Conservation (phyloP, 1,140 invertebrate genomes). For the Atta colombica region DNA sequence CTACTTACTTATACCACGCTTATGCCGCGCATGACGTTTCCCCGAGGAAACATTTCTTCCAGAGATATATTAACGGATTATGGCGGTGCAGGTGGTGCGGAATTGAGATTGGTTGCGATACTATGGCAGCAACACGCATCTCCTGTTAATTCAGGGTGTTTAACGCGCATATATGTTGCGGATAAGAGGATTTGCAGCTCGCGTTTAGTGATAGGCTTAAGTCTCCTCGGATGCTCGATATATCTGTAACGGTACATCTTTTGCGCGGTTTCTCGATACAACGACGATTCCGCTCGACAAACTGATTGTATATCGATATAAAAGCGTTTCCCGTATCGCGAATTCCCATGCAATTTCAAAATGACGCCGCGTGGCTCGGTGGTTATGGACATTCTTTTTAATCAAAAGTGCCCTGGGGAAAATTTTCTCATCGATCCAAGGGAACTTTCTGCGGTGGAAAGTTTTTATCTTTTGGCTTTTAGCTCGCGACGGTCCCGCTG, state of each 20-base stretch:
- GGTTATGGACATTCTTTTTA: background rate
- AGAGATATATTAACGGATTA: background rate
- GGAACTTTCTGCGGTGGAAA: background rate
- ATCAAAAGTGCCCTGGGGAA: background rate
- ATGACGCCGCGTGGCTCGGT: background rate
- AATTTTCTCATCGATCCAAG: background rate
- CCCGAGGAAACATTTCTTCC: background rate
- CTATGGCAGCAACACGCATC: constrained; percentile 8
- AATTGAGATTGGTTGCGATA: background rate
- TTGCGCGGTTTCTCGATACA: background rate
- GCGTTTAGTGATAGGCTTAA: constrained; percentile 19
- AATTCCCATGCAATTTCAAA: constrained; percentile 15
- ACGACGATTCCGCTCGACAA: background rate
- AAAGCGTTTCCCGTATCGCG: background rate
- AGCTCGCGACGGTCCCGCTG: background rate
- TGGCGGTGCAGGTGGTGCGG: background rate
- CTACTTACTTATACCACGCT: background rate
- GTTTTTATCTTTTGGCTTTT: background rate
- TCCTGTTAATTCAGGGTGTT: constrained; percentile 35
- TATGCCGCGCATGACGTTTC: background rate
- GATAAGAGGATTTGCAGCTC: constrained; percentile 61
- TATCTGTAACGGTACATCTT: background rate
- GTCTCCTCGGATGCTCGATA: background rate
- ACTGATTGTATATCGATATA: constrained; percentile 15
- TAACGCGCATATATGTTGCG: constrained; percentile 25